phyloP scores from a whole-genome alignment of 2,797 vertebrate genomes.

The Acanthis flammea region DNA sequence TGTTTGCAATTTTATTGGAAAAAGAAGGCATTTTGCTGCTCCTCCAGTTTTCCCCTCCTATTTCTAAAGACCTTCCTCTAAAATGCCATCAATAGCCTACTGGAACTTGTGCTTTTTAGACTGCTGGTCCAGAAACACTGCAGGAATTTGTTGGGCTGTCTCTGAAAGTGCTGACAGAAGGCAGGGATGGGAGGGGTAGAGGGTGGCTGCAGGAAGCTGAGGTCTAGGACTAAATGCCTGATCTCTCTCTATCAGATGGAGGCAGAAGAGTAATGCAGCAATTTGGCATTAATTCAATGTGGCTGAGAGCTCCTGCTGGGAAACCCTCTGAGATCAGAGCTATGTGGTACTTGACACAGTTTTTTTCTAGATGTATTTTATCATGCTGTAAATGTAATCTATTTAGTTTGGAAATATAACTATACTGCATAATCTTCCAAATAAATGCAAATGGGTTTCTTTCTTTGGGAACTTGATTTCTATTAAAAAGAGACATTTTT shows the following conservation, averaged over 20 bases:
- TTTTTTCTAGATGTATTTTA: background rate
- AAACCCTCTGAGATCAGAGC: background rate
- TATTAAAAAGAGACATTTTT: background rate
- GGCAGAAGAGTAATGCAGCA: background rate
- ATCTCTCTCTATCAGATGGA: background rate
- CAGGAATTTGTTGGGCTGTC: background rate
- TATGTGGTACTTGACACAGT: background rate
- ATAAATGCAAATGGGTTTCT: background rate
- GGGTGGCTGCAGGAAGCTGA: background rate
- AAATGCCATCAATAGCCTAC: background rate
- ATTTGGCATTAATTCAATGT: background rate
- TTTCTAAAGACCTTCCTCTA: background rate
- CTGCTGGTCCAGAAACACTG: background rate
- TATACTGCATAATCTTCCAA: background rate
- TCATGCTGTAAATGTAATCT: background rate
- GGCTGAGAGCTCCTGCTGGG: background rate
- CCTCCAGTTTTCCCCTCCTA: rapidly evolving
- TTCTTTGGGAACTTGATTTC: background rate
- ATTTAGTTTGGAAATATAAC: background rate
- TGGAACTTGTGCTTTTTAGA: background rate
- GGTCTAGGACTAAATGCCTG: background rate
- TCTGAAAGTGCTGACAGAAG: background rate
- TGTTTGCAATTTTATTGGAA: background rate
- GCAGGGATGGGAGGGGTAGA: background rate
- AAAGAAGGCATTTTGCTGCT: background rate